Base-by-base conservation (phyloP, 2,888 invertebrate species). In the Coelopa pilipes region DNA sequence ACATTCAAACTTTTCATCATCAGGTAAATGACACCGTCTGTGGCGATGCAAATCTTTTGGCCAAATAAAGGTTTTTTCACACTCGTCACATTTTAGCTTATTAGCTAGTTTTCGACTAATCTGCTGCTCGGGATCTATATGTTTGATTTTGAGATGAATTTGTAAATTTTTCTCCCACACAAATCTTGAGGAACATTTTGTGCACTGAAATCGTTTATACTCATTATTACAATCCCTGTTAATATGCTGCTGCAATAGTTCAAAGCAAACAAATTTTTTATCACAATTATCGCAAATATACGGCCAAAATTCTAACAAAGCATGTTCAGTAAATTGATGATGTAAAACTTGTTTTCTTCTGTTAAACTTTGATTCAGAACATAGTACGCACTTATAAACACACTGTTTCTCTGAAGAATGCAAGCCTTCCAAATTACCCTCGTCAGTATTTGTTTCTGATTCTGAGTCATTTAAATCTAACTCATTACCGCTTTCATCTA, bases 41-140 rank as follows among this genome's bases (percentile, higher is more conserved):
- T 93, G 93, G 69, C 91, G 89, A 0, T 90, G 90, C 12, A 93
- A 87, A 80, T 91, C 89, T 78, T 92, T 92, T 68, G 90, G 90
- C 84, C 92, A 92, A 83, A 80, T 89, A 85, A 93, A 93, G 9
- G 89, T 89, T 83, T 91, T 91, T 47, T 90, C 90, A 80, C 93
- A 93, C 7, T 90, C 90, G 47, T 90, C 89, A 82, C 93, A 93
- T 65, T 90, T 89, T 78, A 89, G 88, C 70, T 88, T 87, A 57
- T 86, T 84, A 11, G 87, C 85, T 10, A 77, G 67, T 70, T 80
- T 79, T 0, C 79, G 79, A 65, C 72, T 79, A 57, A 73, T 72
- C 67, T 77, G 63, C 24, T 86, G 82, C 17, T 81, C 88, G 82
- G 79, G 79, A 76, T 80, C 82, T 77, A 75, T 79, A 69, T 77